Evolutionary conservation across 2,797 vertebrate genomes (phyloP).

Genomic region (Dendrocincla fuliginosa): DNA sequence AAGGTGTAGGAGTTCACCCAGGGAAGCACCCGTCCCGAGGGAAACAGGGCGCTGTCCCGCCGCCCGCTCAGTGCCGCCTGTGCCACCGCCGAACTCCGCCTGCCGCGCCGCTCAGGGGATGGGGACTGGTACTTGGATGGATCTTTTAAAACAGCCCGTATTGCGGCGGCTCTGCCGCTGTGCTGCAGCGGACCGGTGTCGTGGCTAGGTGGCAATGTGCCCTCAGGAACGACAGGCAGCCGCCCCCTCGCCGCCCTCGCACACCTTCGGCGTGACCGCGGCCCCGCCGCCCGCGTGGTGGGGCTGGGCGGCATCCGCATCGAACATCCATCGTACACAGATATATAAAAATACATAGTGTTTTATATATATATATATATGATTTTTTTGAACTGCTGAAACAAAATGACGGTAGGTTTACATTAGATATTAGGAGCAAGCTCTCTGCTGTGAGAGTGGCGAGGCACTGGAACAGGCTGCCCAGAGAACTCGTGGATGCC

Average conservation of each 20-base stretch:
- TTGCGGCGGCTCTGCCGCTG: neutral
- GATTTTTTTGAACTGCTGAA: neutral
- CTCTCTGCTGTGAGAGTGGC: neutral
- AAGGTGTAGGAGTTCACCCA: neutral
- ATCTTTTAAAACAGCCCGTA: neutral
- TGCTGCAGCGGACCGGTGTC: neutral
- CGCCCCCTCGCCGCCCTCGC: fast-evolving
- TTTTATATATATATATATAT: no score
- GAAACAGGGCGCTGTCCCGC: no score
- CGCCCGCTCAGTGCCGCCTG: no score
- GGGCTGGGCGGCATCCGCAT: neutral
- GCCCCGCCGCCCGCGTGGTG: no score
- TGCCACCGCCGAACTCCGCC: neutral
- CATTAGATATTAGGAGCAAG: neutral
- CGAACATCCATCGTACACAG: neutral
- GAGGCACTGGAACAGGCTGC: neutral
- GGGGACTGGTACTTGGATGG: neutral
- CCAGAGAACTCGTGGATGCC: fast-evolving
- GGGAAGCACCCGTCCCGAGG: neutral
- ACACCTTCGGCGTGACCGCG: neutral
- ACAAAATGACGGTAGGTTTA: neutral
- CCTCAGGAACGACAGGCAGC: neutral
- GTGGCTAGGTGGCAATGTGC: constrained; percentile 60
- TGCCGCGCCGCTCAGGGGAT: neutral
- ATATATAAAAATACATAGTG: neutral